phyloP scores from a whole-genome alignment of 2,888 invertebrate species.

The Hydroisotoma schaefferi region DNA sequence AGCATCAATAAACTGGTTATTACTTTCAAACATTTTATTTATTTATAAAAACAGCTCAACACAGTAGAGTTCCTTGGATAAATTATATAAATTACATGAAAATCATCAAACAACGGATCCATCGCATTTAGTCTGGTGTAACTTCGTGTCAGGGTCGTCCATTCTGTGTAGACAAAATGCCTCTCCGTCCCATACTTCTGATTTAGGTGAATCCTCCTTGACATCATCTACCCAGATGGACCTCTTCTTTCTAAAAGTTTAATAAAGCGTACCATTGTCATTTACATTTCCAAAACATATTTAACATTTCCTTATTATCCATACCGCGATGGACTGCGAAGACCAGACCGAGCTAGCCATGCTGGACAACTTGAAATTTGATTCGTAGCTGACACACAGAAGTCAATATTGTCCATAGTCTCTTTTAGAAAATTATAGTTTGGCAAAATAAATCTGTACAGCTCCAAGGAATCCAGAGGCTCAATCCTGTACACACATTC shows the following conservation, averaged over 20 bases:
- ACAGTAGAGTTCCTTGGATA: too few species aligned
- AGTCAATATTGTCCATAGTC: conserved; percentile 41
- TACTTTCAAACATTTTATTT: too few species aligned
- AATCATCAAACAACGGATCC: conserved; percentile 8
- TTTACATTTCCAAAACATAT: neutral
- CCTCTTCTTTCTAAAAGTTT: conserved; percentile 17
- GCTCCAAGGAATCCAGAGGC: conserved; percentile 14
- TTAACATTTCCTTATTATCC: neutral
- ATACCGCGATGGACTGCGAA: neutral
- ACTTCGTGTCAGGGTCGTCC: conserved; percentile 27
- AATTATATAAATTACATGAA: too few species aligned
- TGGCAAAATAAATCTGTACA: conserved; percentile 40
- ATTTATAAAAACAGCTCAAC: too few species aligned
- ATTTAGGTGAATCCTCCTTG: conserved; percentile 7
- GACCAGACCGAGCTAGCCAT: conserved; percentile 25
- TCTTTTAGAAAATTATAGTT: conserved; percentile 23
- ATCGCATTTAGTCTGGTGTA: conserved; percentile 27
- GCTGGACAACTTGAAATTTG: conserved; percentile 30
- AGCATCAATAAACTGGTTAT: too few species aligned
- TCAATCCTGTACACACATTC: conserved; percentile 31
- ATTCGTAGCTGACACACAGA: conserved; percentile 36
- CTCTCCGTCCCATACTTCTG: conserved; percentile 28
- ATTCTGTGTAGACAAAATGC: conserved; percentile 28
- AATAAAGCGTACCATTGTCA: neutral
- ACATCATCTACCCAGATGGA: conserved; percentile 26